Evolutionary conservation across 1,140 invertebrate genomes (phyloP), one percentile per base, ranked within the genome.

Genomic region (Sinella curviseta): DNA sequence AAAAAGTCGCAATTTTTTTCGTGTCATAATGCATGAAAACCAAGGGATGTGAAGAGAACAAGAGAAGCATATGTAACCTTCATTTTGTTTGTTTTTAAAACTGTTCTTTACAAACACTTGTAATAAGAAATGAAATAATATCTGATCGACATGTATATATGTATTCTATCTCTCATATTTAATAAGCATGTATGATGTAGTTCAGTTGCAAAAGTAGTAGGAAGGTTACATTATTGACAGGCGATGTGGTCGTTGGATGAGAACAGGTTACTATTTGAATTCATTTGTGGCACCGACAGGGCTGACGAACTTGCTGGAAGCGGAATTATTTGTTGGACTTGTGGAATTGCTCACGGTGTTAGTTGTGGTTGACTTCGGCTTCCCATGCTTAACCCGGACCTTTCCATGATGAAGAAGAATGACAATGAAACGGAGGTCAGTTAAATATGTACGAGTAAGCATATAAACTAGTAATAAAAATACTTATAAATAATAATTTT

Each of bases 321-420:
- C 80, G 36, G 82, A 83, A 77, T 77, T 82, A 79, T 55, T 83
- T 26, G 67, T 81, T 34, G 82, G 82, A 82, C 80, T 83, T 33
- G 80, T 78, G 31, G 81, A 83, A 57, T 80, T 81, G 70, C 78
- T 80, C 24, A 60, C 77, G 74, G 77, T 80, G 54, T 80, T 80
- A 39, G 70, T 48, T 48, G 77, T 65, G 1, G 67, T 75, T 48
- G 65, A 60, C 73, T 83, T 83, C 8, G 83, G 81, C 74, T 83
- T 83, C 26, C 83, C 83, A 54, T 83, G 83, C 74, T 83, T 83
- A 28, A 81, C 80, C 34, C 73, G n/a, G n/a, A n/a, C n/a, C n/a
- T n/a, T n/a, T n/a, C n/a, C n/a, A n/a, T n/a, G n/a, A n/a, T n/a
- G n/a, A n/a, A n/a, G n/a, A n/a, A n/a, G n/a, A n/a, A n/a, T n/a